Conservation (phyloP, 1,140 invertebrate species). For the Ptiloglossa arizonensis region DNA sequence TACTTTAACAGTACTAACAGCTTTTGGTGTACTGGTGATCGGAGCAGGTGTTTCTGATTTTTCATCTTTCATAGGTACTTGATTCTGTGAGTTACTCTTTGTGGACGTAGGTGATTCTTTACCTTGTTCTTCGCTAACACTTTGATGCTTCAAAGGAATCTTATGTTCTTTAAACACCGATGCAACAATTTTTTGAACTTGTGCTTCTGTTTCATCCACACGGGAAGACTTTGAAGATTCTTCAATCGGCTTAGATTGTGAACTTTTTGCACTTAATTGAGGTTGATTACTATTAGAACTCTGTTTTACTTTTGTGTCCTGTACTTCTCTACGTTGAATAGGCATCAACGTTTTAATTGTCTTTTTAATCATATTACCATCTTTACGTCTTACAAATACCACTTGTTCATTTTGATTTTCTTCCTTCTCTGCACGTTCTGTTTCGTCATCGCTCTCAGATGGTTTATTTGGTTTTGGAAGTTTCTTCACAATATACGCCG, state of each 20-base stretch:
- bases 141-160: slow-evolving; percentile 76
- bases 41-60: slow-evolving; percentile 57
- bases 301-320: slow-evolving; percentile 60
- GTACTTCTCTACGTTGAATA: slow-evolving; percentile 71
- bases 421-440: slow-evolving; percentile 65
- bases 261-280: slow-evolving; percentile 56
- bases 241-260: slow-evolving; percentile 51
- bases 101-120: slow-evolving; percentile 61
- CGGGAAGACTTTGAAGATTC: slow-evolving; percentile 63
- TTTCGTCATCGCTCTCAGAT: slow-evolving; percentile 45
- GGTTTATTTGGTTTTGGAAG: slow-evolving; percentile 64
- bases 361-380: slow-evolving; percentile 78
- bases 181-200: slow-evolving; percentile 80
- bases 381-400: slow-evolving; percentile 76
- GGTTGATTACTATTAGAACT: slow-evolving; percentile 15
- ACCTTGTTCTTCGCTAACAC: slow-evolving; percentile 59
- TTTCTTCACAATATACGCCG: slow-evolving; percentile 76
- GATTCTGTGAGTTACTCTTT: slow-evolving; percentile 29
- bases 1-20: slow-evolving; percentile 76
- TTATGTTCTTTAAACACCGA: slow-evolving; percentile 80
- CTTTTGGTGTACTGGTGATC: slow-evolving; percentile 48
- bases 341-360: slow-evolving; percentile 81
- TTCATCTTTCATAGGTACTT: slow-evolving; percentile 65
- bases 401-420: slow-evolving; percentile 78
- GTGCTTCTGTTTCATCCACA: slow-evolving; percentile 77